Base-by-base conservation (phyloP, 1,140 invertebrate species). In the Platyura marginata region DNA sequence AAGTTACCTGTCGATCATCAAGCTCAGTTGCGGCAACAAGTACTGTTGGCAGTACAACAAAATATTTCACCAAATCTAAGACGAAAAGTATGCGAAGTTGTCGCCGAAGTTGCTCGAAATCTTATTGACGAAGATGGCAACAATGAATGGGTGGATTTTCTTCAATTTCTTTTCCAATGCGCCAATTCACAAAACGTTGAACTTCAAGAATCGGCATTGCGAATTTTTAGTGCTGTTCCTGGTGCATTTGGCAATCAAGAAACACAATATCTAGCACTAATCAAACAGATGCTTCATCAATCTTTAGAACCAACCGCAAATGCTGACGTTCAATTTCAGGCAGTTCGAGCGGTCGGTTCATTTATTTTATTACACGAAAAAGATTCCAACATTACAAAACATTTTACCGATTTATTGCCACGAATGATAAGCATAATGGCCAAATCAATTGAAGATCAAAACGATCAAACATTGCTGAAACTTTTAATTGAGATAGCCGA, bases 231-330 rank as follows among this genome's bases (percentile, higher is more conserved):
- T 73, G 80, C 83, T 55, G 88, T 97, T 16, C 94, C 95, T 44
- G 86, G 89, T 33, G 82, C 97, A 22, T 98, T 98, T 74, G 94
- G 93, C 20, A 93, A 92, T 58, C 85, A 94, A 58, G 90, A 97
- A 63, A 69, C 73, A 41, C 80, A 88, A 54, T 92, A 96, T 61
- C 62, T 97, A 23, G 77, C 89, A 57, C 71, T 94, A 4, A 98
- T 98, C 46, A 94, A 94, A 58, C 81, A 91, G 61, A 95, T 96
- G 90, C 65, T 97, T 42, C 68, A 77, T 23, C 77, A 86, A 47
- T 82, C 82, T 38, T 65, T 95, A 29, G 68, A 76, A 47, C 77
- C 83, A 45, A 64, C 68, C 15, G 64, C 74, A 46, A 72, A 77
- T 51, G 75, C 77, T 44, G 75, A 81, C 48, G 77, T 88, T 2